Percentiles rank a stretch among this genome's conserved stretches.
Conservation (phyloP, 2,888 invertebrate species). For the Phytoseiulus persimilis region DNA sequence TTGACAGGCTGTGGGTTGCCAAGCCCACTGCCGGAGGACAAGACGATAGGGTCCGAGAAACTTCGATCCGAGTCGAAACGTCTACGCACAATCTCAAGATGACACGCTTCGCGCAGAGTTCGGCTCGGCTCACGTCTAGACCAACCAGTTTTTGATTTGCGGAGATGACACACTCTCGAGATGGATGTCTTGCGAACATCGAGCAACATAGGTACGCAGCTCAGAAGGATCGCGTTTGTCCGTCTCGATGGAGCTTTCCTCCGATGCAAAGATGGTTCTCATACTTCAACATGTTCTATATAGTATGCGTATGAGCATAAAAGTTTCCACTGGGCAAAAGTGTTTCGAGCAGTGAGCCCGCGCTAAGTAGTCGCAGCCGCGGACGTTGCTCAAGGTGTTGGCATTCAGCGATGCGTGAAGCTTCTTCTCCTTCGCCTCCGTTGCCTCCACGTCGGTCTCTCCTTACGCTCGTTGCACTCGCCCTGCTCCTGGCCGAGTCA, state of each 20-base stretch:
- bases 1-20: neutral
- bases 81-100: too few relatives aligned
- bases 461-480: conserved; percentile 5
- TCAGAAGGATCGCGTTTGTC: neutral
- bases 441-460: neutral
- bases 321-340: neutral
- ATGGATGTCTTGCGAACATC: too few relatives aligned
- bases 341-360: neutral
- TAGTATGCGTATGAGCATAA: neutral
- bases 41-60: too few relatives aligned
- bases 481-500: neutral
- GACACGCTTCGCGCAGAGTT: too few relatives aligned
- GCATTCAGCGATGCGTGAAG: neutral
- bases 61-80: too few relatives aligned
- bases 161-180: too few relatives aligned
- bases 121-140: too few relatives aligned
- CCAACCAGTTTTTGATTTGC: too few relatives aligned
- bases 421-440: neutral
- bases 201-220: neutral
- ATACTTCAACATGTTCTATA: neutral
- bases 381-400: conserved; percentile 5
- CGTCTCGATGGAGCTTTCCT: neutral
- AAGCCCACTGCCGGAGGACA: neutral
- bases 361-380: neutral
- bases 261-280: neutral